phyloP scores from a whole-genome alignment of 2,113 vertebrate species.

The Alethe diademata region DNA sequence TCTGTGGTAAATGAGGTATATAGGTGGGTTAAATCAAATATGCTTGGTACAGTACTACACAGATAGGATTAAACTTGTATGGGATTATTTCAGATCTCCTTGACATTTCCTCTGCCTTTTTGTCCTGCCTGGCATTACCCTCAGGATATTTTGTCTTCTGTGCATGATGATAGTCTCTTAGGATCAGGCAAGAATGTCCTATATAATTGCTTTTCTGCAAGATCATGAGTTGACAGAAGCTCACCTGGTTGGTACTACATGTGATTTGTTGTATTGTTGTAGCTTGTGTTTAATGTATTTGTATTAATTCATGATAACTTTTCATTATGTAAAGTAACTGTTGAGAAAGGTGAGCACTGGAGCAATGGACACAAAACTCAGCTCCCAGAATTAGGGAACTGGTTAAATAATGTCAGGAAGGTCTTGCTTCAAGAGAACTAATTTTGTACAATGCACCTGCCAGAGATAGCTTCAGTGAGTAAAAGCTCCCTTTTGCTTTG shows the following conservation, averaged over 20 bases:
- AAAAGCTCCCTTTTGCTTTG: not conserved
- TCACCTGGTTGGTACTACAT: not conserved
- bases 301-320: not conserved
- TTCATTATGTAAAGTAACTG: not conserved
- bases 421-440: not conserved
- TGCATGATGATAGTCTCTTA: not conserved
- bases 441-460: not conserved
- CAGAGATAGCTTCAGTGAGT: not conserved
- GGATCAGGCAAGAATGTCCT: not conserved
- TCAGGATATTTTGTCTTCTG: not conserved
- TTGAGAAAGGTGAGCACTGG: not conserved
- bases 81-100: slow-evolving; percentile 3
- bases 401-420: not conserved
- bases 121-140: not conserved
- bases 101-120: slow-evolving; percentile 12
- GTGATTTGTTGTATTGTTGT: not conserved
- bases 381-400: not conserved
- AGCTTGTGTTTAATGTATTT: not conserved
- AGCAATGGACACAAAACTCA: not conserved
- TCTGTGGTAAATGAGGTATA: not conserved
- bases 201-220: not conserved
- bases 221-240: not conserved
- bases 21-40: not conserved
- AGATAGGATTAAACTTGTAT: not conserved
- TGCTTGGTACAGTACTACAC: not conserved